Evolutionary conservation across 2,113 vertebrate genomes (phyloP), one percentile per base, ranked within the genome.

Genomic region (Trematocara marginatum): DNA sequence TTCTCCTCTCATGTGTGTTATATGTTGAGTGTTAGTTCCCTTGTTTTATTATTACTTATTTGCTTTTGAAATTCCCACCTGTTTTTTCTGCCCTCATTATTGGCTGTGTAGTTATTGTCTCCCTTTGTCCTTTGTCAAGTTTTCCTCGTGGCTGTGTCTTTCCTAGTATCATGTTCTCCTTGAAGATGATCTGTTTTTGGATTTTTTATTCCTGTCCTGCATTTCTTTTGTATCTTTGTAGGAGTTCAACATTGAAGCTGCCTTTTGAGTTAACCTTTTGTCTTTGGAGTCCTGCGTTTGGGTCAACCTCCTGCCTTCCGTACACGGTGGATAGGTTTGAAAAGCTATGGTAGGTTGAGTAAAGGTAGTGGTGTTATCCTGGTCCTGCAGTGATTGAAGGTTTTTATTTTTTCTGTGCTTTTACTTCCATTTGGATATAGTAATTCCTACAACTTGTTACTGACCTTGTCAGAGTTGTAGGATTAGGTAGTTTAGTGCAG

Each of bases 271-370:
- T 61, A 61, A 61, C 31, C 57, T 35, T 61, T 64, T 64, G 4
- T 35, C 15, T 61, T 61, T 61, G 31, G 59, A 61, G 57, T 35
- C 31, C 31, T 61, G 31, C 16, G 0, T 61, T 61, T 18, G 57
- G 31, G 16, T 35, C 57, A n/a, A 61, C 57, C 3, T 61, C 31
- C 16, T 34, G 57, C 8, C 29, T 59, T 34, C 29, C 1, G 6
- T 35, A 61, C 31, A n/a, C 0, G 0, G 57, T n/a, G 31, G 57
- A 61, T 26, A 16, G 38, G 12, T 45, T 26, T 45, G 20, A 47
- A 71, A 0, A 16, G 9, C n/a, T 40, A 40, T 13, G n/a, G 11
- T 38, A 40, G 6, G 34, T 40, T 66, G 18, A 66, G 59, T 7
- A 66, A 66, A 66, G 10, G 10, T 12, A 64, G 16, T 38, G 6